phyloP scores from a whole-genome alignment of 2,888 invertebrate genomes.

The Acleris cristana region DNA sequence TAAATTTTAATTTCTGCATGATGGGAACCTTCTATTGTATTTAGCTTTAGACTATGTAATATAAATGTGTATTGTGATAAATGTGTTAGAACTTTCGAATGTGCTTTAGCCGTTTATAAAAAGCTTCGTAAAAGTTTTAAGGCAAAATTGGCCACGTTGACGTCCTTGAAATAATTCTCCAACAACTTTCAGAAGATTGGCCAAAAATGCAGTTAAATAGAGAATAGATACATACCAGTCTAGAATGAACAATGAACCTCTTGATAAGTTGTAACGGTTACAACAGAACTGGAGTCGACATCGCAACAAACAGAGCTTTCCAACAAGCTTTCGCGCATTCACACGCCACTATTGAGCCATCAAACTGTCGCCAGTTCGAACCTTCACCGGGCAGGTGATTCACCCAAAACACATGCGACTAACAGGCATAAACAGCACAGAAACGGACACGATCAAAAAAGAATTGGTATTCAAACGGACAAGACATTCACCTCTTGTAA shows the following conservation, averaged over 20 bases:
- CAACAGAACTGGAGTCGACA: conserved; percentile 60
- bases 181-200: conserved; percentile 2
- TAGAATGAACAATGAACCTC: conserved; percentile 39
- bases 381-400: conserved; percentile 41
- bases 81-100: neutral
- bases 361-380: conserved; percentile 41
- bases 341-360: conserved; percentile 50
- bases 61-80: neutral
- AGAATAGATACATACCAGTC: conserved; percentile 33
- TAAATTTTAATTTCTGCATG: conserved; percentile 9
- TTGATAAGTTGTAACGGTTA: conserved; percentile 68
- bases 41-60: neutral
- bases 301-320: conserved; percentile 55
- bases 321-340: conserved; percentile 61
- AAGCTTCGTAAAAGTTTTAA: neutral
- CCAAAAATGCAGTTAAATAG: conserved; percentile 8
- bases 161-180: conserved; percentile 15
- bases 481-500: conserved; percentile 81
- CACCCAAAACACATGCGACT: conserved; percentile 39
- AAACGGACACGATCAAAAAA: conserved; percentile 48
- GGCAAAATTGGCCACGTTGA: conserved; percentile 3
- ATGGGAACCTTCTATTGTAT: conserved; percentile 24
- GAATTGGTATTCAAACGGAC: conserved; percentile 55
- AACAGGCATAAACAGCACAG: conserved; percentile 46
- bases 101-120: neutral